Base-by-base conservation (phyloP, 1,140 invertebrate species). In the Polyergus mexicanus region DNA sequence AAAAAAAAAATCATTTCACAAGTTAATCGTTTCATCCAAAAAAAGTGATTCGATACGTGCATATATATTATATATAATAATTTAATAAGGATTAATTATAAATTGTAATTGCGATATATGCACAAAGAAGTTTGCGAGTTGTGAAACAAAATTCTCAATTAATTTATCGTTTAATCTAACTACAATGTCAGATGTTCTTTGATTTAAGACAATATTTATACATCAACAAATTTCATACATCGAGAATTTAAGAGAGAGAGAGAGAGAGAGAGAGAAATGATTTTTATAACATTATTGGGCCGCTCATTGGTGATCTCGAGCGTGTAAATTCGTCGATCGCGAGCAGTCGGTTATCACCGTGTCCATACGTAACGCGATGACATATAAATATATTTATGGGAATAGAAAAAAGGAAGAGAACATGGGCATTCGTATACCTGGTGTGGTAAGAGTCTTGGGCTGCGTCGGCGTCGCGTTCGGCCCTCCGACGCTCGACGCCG, bases 401-500 rank as follows among this genome's bases (percentile, higher is more conserved):
- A 32, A 44, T 8, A 62, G 0, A 35, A 0, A 76, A 47, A n/a
- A 41, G 19, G 16, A n/a, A 10, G 25, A 5, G 13, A n/a, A 60
- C 19, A n/a, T 11, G 88, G 78, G 38, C 28, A 13, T 75, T 78
- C 80, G 88, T 63, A 76, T 93, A 95, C 94, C 94, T 93, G 94
- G 92, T 41, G 93, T 94, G 16, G 92, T 86, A 22, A 94, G 88
- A 32, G 86, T 89, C 80, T 95, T 94, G 13, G 94, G 88, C 66
- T 93, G 93, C n/a, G 93, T 90, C 54, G 92, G 88, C 2, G 92
- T 92, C 5, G 92, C 90, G 83, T 92, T 94, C 25, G 93, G 91
- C 19, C 93, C 94, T 4, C 89, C 87, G 22, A 94, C 91, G 19
- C 93, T 92, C n/a, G 93, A 92, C 7, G 94, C 94, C 1, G 96